Percentiles rank a stretch among this genome's conserved stretches.
Conservation (phyloP, 2,888 invertebrate genomes). For the Xylocampa areola region DNA sequence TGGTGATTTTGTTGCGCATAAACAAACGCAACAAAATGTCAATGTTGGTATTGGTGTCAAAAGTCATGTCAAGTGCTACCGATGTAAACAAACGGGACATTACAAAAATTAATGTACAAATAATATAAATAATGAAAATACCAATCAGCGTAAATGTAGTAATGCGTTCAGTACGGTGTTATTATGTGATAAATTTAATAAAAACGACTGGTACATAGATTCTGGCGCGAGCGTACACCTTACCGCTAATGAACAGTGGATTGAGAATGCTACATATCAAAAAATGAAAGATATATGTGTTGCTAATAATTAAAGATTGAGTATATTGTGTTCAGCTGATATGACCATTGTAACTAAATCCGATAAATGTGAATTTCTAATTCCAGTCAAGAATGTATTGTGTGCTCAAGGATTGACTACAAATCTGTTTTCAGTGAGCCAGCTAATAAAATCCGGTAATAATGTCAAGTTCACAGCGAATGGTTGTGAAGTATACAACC, state of each 20-base stretch:
- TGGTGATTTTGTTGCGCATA: neutral
- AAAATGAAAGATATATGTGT: neutral
- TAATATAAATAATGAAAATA: neutral
- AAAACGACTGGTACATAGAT: conserved; percentile 1
- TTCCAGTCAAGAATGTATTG: neutral
- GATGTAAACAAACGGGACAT: neutral
- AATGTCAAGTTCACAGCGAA: too few relatives aligned
- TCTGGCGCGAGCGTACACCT: neutral
- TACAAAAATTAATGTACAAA: neutral
- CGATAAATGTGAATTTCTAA: neutral
- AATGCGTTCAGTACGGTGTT: conserved; percentile 1
- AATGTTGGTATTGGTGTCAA: neutral
- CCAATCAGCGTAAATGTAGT: neutral
- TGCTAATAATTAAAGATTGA: neutral
- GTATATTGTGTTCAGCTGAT: neutral
- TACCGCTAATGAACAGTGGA: neutral
- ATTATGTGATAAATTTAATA: neutral
- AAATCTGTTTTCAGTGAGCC: too few relatives aligned
- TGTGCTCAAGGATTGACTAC: conserved; percentile 3
- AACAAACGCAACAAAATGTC: neutral
- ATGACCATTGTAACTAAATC: neutral
- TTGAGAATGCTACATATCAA: neutral
- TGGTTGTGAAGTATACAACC: too few relatives aligned
- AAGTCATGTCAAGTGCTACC: conserved; percentile 2
- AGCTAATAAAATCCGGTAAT: conserved; percentile 2